Base-by-base conservation (phyloP, 1,140 invertebrate species). In the Glossosoma conforme region DNA sequence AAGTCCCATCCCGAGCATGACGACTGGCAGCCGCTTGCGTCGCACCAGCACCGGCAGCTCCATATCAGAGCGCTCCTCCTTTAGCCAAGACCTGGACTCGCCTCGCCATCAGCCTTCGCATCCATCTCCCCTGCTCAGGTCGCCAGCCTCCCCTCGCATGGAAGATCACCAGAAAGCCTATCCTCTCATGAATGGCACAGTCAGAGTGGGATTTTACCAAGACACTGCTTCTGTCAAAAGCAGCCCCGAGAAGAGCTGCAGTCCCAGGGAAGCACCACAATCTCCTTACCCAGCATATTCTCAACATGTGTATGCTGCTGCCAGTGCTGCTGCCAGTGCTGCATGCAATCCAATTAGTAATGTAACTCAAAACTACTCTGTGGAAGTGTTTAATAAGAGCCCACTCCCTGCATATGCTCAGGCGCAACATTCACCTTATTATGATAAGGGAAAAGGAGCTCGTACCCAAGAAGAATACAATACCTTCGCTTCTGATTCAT, bases 161-260 rank as follows among this genome's bases (percentile, higher is more conserved):
- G 74, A 77, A 28, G 77, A 79, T 44, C 76, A 79, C 52, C 80
- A 77, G 50, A 82, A 82, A 57, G 77, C 78, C 52, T 81, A 82
- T 35, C 78, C 83, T 0, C 81, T 83, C 4, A 74, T 84, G 14
- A 85, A 85, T 65, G 84, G 83, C 1, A 79, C 84, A 14, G 82
- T 87, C 2, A 77, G 84, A 51, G 85, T 85, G 25, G 85, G 85
- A 2, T 88, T 88, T 61, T 88, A 88, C 65, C 85, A 88, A 67
- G 85, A 87, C 54, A 87, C 83, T 1, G 81, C 81, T 17, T 82
- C 80, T 37, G 79, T 81, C 1, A 83, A 83, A 67, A 83, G 80
- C 56, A 84, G 82, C 56, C 83, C 84, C 1, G 83, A 86, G 45
- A 85, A 85, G 62, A 83, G 81, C 57, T 83, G 80, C 60, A 83